phyloP scores from a whole-genome alignment of 2,113 vertebrate genomes.

The Mola mola region DNA sequence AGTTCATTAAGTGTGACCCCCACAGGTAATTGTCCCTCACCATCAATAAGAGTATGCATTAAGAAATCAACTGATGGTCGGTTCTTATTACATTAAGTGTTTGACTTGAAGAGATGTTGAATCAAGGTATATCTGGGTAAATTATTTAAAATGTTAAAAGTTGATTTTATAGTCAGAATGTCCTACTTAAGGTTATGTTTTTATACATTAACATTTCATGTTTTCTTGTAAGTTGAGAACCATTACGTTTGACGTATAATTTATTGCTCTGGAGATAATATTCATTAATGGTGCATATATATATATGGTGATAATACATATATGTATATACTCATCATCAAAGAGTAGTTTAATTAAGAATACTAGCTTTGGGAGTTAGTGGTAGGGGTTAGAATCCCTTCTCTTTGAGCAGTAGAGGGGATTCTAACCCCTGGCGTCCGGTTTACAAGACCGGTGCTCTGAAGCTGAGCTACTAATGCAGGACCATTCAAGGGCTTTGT shows the following conservation, averaged over 20 bases:
- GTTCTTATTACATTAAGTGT: constrained; percentile 14
- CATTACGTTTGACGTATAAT: no score
- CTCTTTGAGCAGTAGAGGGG: not conserved
- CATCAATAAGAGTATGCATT: constrained; percentile 10
- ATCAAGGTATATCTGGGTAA: not conserved
- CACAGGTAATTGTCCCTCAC: constrained; percentile 39
- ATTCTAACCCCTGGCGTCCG: not conserved
- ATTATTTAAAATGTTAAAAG: not conserved
- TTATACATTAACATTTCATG: not conserved
- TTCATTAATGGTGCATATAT: not conserved
- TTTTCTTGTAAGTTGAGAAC: not conserved
- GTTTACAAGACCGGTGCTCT: constrained; percentile 1
- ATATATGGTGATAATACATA: not conserved
- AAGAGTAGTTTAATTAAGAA: not conserved
- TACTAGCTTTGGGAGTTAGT: not conserved
- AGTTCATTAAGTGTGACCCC: constrained; percentile 25
- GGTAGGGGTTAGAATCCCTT: not conserved
- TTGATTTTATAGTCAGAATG: no score
- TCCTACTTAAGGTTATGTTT: not conserved
- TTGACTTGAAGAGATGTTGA: not conserved
- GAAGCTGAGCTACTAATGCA: not conserved
- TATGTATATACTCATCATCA: constrained; percentile 1
- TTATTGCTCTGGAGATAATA: not conserved
- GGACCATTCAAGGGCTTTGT: not conserved
- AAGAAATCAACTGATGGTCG: constrained; percentile 7